Conservation (phyloP, 1,140 invertebrate genomes). For the Anastrepha obliqua region DNA sequence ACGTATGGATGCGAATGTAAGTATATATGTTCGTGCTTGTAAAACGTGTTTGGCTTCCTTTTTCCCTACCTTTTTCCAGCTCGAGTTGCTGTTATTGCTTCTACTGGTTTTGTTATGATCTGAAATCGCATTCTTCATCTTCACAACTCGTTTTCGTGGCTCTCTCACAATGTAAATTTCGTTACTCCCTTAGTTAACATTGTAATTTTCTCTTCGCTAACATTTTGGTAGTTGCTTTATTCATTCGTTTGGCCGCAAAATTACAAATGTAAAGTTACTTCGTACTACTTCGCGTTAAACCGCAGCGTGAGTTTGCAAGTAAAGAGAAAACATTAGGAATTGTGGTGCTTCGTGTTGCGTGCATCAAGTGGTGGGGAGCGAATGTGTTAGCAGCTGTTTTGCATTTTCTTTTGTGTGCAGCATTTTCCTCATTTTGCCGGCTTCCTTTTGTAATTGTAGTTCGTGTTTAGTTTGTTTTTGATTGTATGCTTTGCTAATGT, state of each 20-base stretch:
- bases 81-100: background rate
- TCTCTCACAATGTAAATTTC: background rate
- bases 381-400: conserved; percentile 51
- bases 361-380: background rate
- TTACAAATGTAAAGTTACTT: background rate
- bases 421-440: conserved; percentile 36
- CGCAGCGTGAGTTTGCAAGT: background rate
- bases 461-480: conserved; percentile 52
- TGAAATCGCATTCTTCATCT: conserved; percentile 28
- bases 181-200: background rate
- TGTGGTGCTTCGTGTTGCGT: background rate
- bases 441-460: conserved; percentile 36
- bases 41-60: conserved; percentile 55
- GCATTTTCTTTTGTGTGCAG: conserved; percentile 35
- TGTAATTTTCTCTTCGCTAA: background rate
- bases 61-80: conserved; percentile 18
- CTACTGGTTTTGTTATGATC: conserved; percentile 4
- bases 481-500: conserved; percentile 45
- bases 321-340: background rate
- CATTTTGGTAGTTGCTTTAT: background rate
- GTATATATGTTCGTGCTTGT: background rate
- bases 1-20: background rate
- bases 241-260: background rate
- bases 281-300: background rate
- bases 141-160: conserved; percentile 17